Evolutionary conservation across 2,797 vertebrate species (phyloP), one percentile per base, ranked within the genome.

Genomic region (Platyrinchus mystaceus): DNA sequence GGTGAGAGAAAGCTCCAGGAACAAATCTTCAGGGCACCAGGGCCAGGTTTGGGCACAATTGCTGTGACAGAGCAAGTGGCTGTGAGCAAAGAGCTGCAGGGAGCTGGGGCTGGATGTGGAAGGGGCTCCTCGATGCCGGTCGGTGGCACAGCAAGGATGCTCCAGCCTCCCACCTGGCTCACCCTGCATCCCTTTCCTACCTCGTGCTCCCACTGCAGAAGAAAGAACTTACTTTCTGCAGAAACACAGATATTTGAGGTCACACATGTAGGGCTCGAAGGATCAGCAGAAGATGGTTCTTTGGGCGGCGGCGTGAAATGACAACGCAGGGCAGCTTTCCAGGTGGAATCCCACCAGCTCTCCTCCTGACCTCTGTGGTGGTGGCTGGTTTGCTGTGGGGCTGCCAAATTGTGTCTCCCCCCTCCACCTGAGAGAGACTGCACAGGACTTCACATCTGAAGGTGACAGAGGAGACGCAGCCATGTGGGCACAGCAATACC

Each of bases 401-500:
- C 47, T 76, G 26, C 64, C 44, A 50, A 32, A 10, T 55, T 49
- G 20, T 5, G 20, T 22, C 24, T 9, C 49, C 49, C 7, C 17
- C 5, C 23, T 44, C 44, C 12, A 26, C 17, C n/a, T 5, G 64
- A 39, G 6, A 37, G 52, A 3, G 7, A 58, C 66, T 4, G 0
- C 20, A 9, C 3, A 15, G 58, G 39, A 41, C 49, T 82, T 53
- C 6, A 14, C 44, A 30, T 8, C 37, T 37, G 44, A 27, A 62
- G 49, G 43, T 14, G 50, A 41, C 9, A 3, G 5, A 64, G 49
- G 39, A 13, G 50, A 43, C 10, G 4, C 6, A 30, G 73, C n/a
- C 5, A 6, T 2, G 2, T 9, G 41, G 26, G 27, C 6, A 20
- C 32, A 21, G 7, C 3, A 0, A 39, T 8, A 43, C 16, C 23